Base-by-base conservation (phyloP, 2,113 vertebrate species). In the Podarcis cretensis region DNA sequence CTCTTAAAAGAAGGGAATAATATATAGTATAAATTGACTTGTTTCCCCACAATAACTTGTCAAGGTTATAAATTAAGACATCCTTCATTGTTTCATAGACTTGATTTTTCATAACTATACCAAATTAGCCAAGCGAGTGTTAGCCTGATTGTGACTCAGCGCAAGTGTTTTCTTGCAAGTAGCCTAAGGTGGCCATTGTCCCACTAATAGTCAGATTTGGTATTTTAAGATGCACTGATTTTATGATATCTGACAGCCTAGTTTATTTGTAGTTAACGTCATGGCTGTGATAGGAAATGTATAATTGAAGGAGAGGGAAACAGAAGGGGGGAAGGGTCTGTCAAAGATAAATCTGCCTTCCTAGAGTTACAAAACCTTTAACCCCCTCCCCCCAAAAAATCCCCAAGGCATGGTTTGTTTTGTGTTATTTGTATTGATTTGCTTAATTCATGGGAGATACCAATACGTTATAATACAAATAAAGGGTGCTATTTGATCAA, bases 211-310 rank as follows among this genome's bases (percentile, higher is more conserved):
- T 66, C 4, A 9, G 18, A 27, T 69, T 3, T 3, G 13, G 7
- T 78, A 86, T 86, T 92, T 91, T 89, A 84, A 88, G 74, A 87
- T 83, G 77, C 14, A 73, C 43, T 83, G 87, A 85, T 23, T 90
- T 92, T 81, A 87, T 79, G 66, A 9, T 7, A 89, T 89, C 37
- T 91, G 83, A 87, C 89, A 91, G 18, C 2, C 5, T 85, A 71
- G 71, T 5, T 91, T 82, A 68, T 89, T 73, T 54, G 68, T 74
- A 59, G 71, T 57, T 59, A 54, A 84, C 5, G 0, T 71, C 66
- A 84, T 4, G n/a, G 14, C 30, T 76, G 57, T 77, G 32, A 76
- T 85, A 77, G 21, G 40, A 83, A 77, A 27, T 48, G 37, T 68
- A 32, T 48, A 66, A 68, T 16, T 84, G 43, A 54, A 57, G 83